Evolutionary conservation across 2,113 vertebrate genomes (phyloP), one percentile per base, ranked within the genome.

Genomic region (Esox niger): DNA sequence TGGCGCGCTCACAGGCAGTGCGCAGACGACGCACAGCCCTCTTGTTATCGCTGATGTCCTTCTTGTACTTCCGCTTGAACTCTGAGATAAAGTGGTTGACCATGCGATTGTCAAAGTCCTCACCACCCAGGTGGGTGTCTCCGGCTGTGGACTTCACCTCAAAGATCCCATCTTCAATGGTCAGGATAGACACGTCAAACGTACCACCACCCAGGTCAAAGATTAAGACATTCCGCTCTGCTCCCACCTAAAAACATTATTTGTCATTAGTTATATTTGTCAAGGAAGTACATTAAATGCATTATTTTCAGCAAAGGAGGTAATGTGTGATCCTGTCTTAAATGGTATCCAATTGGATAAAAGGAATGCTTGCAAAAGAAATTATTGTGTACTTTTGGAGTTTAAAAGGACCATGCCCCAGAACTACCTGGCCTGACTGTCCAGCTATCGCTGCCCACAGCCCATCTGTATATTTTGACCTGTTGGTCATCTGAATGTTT

Each of bases 121-220:
- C 90, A 0, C 90, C 90, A 0, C 91, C 91, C 64, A 93, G 71
- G 62, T 91, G 91, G 1, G 92, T 93, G 84, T 92, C 86, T 0
- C 91, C 90, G 0, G 91, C 89, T 1, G 91, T 89, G 23, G 90
- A 87, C 78, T 91, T 91, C 31, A 92, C 89, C 71, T 91, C 90
- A 63, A 92, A 92, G 80, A 92, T 89, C 10, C 89, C 81, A 0
- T 91, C 90, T 33, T 91, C 85, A n/a, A 83, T 89, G 0, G 87
- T 88, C 74, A 91, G 69, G 66, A 91, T 88, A 63, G 90, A 91
- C 33, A 91, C 89, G 1, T 98, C 95, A 0, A 97, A 96, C 43
- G 95, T 98, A 76, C 94, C 95, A 4, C 96, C 95, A 0, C 96
- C 95, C 2, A 98, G 84, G 2, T 98, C 95, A 4, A 97, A 98